Conservation (phyloP, 2,888 invertebrate species). For the Sphaerophoria taeniata region DNA sequence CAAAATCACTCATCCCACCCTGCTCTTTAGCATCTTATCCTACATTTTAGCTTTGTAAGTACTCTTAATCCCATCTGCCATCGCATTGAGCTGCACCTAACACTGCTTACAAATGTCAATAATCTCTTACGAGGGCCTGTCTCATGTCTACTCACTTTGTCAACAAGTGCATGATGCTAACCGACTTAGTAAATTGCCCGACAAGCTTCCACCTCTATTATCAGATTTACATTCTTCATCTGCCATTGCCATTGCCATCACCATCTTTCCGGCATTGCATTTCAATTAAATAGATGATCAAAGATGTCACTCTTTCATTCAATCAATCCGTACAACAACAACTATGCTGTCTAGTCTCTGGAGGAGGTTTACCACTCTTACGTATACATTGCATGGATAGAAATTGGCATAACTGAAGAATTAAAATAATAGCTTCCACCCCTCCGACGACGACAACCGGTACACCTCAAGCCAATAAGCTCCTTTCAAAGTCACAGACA, state of each 20-base stretch:
- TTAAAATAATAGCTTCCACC: constrained; percentile 6
- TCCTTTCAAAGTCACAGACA: neutral
- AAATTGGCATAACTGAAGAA: constrained; percentile 4
- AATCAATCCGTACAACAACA: constrained; percentile 10
- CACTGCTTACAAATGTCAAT: neutral
- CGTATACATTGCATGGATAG: neutral
- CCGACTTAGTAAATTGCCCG: constrained; percentile 13
- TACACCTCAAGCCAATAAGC: constrained; percentile 10
- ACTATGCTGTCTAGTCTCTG: neutral
- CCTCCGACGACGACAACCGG: neutral
- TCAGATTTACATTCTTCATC: constrained; percentile 4
- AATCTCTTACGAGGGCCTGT: constrained; percentile 3
- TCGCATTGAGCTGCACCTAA: neutral
- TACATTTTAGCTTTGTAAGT: neutral
- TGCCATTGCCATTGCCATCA: too few species aligned
- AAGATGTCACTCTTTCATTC: constrained; percentile 27
- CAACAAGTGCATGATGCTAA: constrained; percentile 14
- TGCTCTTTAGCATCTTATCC: neutral
- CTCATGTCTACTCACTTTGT: constrained; percentile 1
- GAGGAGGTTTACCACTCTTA: neutral
- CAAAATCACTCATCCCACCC: too few species aligned
- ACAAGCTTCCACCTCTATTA: constrained; percentile 20
- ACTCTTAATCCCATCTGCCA: neutral
- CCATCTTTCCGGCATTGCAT: constrained; percentile 20
- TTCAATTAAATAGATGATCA: constrained; percentile 6